These are phyloP conservation scores for Meiosimyza platycephala DNA, from an alignment of 2,888 invertebrate species.

Conservation along the genomic window DNA sequence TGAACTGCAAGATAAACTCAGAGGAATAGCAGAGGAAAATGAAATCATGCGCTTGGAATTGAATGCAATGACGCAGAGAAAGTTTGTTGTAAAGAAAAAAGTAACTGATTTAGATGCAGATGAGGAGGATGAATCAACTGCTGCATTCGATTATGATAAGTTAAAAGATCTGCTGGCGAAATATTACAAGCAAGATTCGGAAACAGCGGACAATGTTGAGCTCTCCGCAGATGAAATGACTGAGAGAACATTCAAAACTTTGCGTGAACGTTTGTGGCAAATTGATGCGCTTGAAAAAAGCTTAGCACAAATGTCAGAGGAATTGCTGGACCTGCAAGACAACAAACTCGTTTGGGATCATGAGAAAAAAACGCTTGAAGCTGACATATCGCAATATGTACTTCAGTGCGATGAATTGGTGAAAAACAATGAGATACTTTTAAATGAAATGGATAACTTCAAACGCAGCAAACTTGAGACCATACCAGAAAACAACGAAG, in stretches of 20 bases:
- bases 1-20: constrained; percentile 56
- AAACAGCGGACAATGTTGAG: constrained; percentile 20
- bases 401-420: constrained; percentile 76
- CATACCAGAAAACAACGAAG: constrained; percentile 79
- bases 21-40: constrained; percentile 53
- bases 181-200: constrained; percentile 47
- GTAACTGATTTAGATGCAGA: constrained; percentile 63
- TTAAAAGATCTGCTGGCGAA: constrained; percentile 53
- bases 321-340: constrained; percentile 62
- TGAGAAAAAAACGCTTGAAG: constrained; percentile 69
- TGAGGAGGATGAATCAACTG: constrained; percentile 39
- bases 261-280: constrained; percentile 72
- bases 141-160: constrained; percentile 50
- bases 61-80: constrained; percentile 51
- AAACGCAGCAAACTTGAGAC: constrained; percentile 75
- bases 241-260: constrained; percentile 69
- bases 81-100: constrained; percentile 60
- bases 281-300: constrained; percentile 72
- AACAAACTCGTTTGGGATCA: constrained; percentile 71
- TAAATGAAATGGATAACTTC: constrained; percentile 74
- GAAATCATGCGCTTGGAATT: constrained; percentile 54
- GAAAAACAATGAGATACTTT: constrained; percentile 78
- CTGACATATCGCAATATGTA: constrained; percentile 69
- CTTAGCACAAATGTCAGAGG: constrained; percentile 71
- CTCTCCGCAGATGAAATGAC: constrained; percentile 39